Conservation (phyloP, 2,888 invertebrate genomes). For the Meghimatium bilineatum region DNA sequence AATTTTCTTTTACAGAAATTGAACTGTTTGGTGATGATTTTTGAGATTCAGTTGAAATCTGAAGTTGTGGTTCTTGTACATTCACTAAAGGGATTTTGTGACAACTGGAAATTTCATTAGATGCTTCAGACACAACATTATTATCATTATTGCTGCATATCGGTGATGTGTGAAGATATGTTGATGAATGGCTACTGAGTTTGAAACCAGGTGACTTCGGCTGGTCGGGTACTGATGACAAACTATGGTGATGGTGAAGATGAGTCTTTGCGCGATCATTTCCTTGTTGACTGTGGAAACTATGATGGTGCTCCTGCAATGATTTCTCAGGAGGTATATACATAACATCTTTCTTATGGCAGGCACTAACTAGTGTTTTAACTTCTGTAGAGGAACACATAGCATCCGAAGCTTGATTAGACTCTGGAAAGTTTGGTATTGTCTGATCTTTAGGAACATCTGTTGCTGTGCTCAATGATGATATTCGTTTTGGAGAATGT, state of each 20-base stretch:
- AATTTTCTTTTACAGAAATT: neutral
- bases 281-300: neutral
- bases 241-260: slow-evolving; percentile 27
- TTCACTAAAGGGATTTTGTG: neutral
- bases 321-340: slow-evolving; percentile 19
- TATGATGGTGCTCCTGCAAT: neutral
- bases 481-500: slow-evolving; percentile 19
- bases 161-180: neutral
- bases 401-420: neutral
- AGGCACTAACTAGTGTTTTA: slow-evolving; percentile 32
- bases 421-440: neutral
- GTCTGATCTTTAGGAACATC: neutral
- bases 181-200: neutral
- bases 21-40: neutral
- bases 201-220: neutral
- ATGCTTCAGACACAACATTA: neutral
- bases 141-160: neutral
- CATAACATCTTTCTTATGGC: slow-evolving; percentile 36
- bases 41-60: neutral
- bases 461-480: neutral
- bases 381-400: slow-evolving; percentile 20
- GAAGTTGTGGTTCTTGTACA: neutral
- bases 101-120: neutral
- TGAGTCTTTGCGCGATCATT: neutral
- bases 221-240: neutral